Base-by-base conservation (phyloP, 2,888 invertebrate genomes). In the Heliconius charithonia region DNA sequence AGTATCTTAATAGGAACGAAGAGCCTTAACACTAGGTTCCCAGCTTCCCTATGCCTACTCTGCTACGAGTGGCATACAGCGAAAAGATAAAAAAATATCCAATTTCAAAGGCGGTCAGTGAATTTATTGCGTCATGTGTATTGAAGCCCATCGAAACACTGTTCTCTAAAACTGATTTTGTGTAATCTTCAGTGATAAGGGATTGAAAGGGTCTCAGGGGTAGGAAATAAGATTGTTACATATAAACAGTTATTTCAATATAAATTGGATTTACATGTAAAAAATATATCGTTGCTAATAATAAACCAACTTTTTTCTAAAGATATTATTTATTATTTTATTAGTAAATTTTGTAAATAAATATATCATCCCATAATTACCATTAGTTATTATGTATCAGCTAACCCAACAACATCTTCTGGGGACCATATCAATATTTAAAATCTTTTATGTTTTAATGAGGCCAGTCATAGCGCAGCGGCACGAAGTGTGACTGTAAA, bases 161-260 rank as follows among this genome's bases (percentile, higher is more conserved):
- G 32, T 37, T 32, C 71, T 4, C 59, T 70, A 67, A 67, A 76
- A 76, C 41, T 79, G 66, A 76, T 76, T 76, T 59, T 27, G 45
- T 45, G 56, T 72, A 70, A 78, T 72, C 79, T 72, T 77, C 41
- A 67, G 41, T 72, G 79, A 76, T 72, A 71, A 51, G 59, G 66
- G 66, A 63, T 37, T 37, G 66, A 72, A 79, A 75, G 65, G 78
- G 63, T 78, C 45, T 63, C 25, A 63, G 27, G 62, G 63, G 63
- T 74, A 63, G 27, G 13, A 45, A 74, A 62, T 59, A 37, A 37
- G 37, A 63, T 19, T 41, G 13, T 41, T 63, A 41, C 29, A 22
- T 63, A 45, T n/a, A 63, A 45, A 74, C 37, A 62, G 41, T 63
- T 74, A 45, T 41, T 63, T 27, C 27, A 27, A 74, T 74, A 41